phyloP scores from a whole-genome alignment of 2,113 vertebrate genomes.

The Sterrhoptilus dennistouni region DNA sequence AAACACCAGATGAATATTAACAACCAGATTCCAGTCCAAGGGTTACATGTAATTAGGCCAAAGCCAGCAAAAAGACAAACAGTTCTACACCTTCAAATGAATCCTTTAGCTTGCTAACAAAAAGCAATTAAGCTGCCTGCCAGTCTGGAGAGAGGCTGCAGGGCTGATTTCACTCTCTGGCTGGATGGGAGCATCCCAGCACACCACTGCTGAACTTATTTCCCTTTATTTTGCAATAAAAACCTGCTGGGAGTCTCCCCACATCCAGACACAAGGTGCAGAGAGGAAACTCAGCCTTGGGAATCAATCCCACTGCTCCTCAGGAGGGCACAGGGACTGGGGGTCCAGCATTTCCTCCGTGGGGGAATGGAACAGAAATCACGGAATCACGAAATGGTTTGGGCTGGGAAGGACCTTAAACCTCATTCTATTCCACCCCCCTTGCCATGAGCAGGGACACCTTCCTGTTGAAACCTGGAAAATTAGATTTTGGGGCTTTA shows the following conservation, averaged over 20 bases:
- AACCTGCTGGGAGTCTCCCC: background rate
- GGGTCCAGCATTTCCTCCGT: background rate
- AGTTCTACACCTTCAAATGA: conserved; percentile 49
- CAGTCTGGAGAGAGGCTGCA: background rate
- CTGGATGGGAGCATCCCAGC: background rate
- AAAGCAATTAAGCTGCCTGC: conserved; percentile 47
- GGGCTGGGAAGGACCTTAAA: background rate
- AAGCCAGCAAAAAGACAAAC: conserved; percentile 58
- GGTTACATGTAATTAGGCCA: conserved; percentile 60
- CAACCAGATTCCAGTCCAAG: background rate
- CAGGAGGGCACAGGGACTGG: background rate
- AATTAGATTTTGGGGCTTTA: no score
- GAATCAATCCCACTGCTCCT: background rate
- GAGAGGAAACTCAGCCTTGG: background rate
- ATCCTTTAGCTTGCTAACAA: conserved; percentile 38
- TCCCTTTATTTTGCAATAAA: background rate
- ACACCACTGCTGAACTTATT: background rate
- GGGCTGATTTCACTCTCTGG: background rate
- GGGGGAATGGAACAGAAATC: background rate
- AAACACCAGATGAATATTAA: conserved; percentile 56
- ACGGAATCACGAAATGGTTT: background rate
- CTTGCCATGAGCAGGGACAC: background rate
- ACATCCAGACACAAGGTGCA: background rate
- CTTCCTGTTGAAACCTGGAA: background rate
- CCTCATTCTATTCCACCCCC: accelerated